Evolutionary conservation across 2,113 vertebrate species (phyloP).

Genomic region (Ictalurus furcatus): DNA sequence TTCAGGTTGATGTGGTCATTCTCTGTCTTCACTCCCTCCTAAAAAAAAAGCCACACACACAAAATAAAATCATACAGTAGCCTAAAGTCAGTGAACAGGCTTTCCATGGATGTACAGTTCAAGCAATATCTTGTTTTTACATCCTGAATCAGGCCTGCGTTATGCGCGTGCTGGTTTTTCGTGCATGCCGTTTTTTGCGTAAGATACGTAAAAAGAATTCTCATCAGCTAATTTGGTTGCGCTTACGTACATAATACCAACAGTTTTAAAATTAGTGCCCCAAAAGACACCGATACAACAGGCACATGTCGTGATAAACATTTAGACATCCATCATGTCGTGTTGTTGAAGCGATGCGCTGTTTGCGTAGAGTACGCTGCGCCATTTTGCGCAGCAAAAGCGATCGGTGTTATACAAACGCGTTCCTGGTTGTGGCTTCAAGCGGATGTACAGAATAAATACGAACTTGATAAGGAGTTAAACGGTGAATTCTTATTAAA

Average conservation of each 20-base stretch:
- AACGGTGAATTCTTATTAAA: neutral
- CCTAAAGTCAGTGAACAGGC: neutral
- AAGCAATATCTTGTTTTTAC: neutral
- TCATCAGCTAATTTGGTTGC: neutral
- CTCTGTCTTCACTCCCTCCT: slow-evolving; percentile 91
- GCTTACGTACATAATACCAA: neutral
- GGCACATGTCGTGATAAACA: neutral
- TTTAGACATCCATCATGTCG: neutral
- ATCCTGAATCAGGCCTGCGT: neutral
- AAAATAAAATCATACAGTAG: neutral
- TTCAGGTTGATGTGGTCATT: slow-evolving; percentile 94
- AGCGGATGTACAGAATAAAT: neutral
- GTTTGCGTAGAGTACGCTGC: slow-evolving; percentile 13
- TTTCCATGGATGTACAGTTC: neutral
- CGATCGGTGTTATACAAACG: neutral
- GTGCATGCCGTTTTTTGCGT: neutral
- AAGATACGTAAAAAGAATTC: neutral
- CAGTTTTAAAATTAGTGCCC: neutral
- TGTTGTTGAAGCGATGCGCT: neutral
- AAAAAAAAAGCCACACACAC: neutral
- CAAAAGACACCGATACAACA: neutral
- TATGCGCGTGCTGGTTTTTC: neutral
- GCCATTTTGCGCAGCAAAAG: slow-evolving; percentile 47
- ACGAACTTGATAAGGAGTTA: neutral
- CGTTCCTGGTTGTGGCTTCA: neutral